These are phyloP conservation scores for Takifugu ocellatus DNA, from an alignment of 2,797 vertebrate species.

Conservation along the genomic window DNA sequence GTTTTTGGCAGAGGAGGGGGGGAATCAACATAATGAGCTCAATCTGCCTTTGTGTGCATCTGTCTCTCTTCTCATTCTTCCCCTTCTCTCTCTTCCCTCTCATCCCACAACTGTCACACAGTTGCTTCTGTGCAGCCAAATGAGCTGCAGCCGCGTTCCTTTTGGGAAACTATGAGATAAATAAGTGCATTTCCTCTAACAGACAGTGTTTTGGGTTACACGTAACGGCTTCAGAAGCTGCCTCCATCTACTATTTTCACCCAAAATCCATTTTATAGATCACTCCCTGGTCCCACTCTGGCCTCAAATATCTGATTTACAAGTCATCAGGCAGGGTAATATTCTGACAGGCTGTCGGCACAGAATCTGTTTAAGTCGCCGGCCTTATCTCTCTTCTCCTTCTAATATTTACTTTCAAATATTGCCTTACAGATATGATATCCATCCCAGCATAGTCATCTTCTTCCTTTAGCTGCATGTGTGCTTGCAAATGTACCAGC, in stretches of 20 bases:
- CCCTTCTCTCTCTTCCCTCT: constrained; percentile 44
- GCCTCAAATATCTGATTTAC: constrained; percentile 56
- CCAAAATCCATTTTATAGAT: constrained; percentile 18
- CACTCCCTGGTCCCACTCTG: constrained; percentile 30
- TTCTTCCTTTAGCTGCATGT: constrained; percentile 29
- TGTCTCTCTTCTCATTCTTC: constrained; percentile 46
- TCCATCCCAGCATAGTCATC: constrained; percentile 55
- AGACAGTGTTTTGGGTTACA: constrained; percentile 22
- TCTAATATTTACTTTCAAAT: constrained; percentile 63
- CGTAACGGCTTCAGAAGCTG: constrained; percentile 12
- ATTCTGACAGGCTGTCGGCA: constrained; percentile 52
- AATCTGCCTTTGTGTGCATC: constrained; percentile 71
- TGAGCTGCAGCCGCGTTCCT: constrained; percentile 58
- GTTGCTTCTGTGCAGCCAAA: constrained; percentile 63
- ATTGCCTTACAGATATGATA: constrained; percentile 54
- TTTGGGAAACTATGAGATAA: constrained; percentile 54
- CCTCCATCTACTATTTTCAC: constrained; percentile 15
- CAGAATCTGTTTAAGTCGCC: constrained; percentile 48
- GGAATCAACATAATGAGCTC: constrained; percentile 75
- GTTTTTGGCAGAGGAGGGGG: constrained; percentile 62
- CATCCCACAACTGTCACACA: constrained; percentile 55
- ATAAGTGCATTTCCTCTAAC: constrained; percentile 44
- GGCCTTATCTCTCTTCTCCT: constrained; percentile 56
- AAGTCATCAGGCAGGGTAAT: constrained; percentile 49
- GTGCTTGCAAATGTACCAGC: constrained; percentile 36